Conservation (phyloP, 1,140 invertebrate genomes). For the Temnothorax nylanderi region DNA sequence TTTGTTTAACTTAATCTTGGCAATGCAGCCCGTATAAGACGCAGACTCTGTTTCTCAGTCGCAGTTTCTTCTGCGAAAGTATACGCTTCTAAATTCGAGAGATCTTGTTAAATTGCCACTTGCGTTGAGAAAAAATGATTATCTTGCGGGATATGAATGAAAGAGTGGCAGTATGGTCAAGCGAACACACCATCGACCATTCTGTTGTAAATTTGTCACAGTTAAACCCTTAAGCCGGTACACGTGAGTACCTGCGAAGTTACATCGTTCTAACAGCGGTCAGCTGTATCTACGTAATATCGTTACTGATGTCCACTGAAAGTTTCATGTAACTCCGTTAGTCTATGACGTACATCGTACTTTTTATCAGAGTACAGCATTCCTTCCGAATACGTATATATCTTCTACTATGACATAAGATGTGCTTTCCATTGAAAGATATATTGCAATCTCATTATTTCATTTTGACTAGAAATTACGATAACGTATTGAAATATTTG, state of each 20-base stretch:
- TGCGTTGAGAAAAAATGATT: background rate
- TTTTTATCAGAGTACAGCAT: background rate
- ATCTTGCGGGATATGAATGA: background rate
- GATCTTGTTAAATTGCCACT: background rate
- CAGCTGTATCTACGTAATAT: slow-evolving; percentile 11
- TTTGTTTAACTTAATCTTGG: background rate
- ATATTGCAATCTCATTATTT: background rate
- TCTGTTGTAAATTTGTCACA: slow-evolving; percentile 18
- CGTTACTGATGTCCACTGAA: slow-evolving; percentile 17
- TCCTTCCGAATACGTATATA: background rate
- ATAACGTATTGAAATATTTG: background rate
- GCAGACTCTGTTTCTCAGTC: background rate
- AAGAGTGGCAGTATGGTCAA: background rate
- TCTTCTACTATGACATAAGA: background rate
- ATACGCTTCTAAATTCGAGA: background rate
- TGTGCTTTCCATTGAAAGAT: background rate
- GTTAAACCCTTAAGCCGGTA: slow-evolving; percentile 16
- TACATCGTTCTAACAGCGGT: slow-evolving; percentile 17
- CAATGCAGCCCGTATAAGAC: background rate
- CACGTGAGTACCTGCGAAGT: background rate
- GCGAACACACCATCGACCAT: background rate
- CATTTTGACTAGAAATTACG: background rate
- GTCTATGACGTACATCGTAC: background rate
- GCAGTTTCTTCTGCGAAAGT: background rate
- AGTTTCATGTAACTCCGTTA: slow-evolving; percentile 13